These are phyloP conservation scores for Sceloporus undulatus DNA, from an alignment of 2,113 vertebrate genomes.

Conservation along the genomic window DNA sequence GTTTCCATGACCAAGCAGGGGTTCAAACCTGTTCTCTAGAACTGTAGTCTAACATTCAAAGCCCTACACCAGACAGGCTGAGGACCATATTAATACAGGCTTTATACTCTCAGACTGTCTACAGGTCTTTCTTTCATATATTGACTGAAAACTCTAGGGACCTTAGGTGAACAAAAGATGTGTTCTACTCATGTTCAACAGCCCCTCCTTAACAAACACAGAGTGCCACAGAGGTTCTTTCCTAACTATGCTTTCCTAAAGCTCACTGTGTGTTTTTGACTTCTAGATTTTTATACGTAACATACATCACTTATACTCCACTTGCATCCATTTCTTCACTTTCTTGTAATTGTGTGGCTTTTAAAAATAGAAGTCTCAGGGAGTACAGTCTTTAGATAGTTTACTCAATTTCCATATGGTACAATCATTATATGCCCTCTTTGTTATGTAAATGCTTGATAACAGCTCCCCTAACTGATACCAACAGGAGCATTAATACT, in stretches of 20 bases:
- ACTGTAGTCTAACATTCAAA: too few species aligned
- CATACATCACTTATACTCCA: neutral
- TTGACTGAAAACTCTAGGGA: neutral
- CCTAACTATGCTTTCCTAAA: neutral
- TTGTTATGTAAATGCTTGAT: constrained; percentile 75
- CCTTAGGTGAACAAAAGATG: neutral
- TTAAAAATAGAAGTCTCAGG: constrained; percentile 30
- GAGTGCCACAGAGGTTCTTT: neutral
- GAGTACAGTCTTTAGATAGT: constrained; percentile 37
- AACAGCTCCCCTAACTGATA: constrained; percentile 71
- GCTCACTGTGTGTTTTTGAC: neutral
- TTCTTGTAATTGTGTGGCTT: constrained; percentile 37
- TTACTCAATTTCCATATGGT: constrained; percentile 29
- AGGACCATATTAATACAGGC: neutral
- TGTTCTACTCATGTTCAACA: neutral
- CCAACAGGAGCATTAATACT: constrained; percentile 68
- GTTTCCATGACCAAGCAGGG: too few species aligned
- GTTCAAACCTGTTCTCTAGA: too few species aligned
- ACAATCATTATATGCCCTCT: constrained; percentile 33
- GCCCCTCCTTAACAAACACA: neutral
- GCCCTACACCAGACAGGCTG: too few species aligned
- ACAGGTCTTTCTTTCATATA: neutral
- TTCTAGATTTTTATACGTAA: neutral
- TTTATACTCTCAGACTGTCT: neutral
- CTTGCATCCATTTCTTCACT: constrained; percentile 30